phyloP scores from a whole-genome alignment of 2,797 vertebrate genomes.

The Phataginus tricuspis region DNA sequence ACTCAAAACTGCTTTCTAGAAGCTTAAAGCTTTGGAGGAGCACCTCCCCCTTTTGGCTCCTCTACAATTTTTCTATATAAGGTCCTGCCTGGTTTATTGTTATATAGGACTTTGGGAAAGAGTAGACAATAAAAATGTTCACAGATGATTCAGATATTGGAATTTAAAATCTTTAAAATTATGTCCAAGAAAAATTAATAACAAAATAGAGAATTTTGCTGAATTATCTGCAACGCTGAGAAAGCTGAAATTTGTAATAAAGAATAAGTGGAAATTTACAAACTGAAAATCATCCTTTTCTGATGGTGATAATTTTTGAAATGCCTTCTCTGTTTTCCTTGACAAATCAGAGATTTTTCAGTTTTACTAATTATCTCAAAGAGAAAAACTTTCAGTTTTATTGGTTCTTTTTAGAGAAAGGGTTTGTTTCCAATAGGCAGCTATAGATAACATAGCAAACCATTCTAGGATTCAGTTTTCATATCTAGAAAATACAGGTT shows the following conservation, averaged over 20 bases:
- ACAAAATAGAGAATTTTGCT: neutral
- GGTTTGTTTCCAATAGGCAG: neutral
- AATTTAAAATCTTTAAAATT: slow-evolving; percentile 28
- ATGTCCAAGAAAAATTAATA: neutral
- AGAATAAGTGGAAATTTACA: neutral
- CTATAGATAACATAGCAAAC: neutral
- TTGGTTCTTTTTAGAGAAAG: neutral
- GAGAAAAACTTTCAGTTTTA: neutral
- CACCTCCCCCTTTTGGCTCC: neutral
- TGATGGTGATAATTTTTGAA: neutral
- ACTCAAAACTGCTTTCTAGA: neutral
- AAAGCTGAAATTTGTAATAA: neutral
- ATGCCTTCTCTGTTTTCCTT: neutral
- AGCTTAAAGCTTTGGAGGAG: neutral
- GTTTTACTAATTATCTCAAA: neutral
- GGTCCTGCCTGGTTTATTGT: neutral
- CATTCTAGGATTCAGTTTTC: neutral
- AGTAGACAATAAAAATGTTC: neutral
- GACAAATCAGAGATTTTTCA: neutral
- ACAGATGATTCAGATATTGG: neutral
- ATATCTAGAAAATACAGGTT: neutral
- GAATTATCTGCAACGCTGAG: no score
- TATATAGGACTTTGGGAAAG: neutral
- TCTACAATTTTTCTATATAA: neutral
- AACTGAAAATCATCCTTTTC: neutral